Conservation (phyloP, 2,888 invertebrate genomes). For the Melinaea marsaeus region DNA sequence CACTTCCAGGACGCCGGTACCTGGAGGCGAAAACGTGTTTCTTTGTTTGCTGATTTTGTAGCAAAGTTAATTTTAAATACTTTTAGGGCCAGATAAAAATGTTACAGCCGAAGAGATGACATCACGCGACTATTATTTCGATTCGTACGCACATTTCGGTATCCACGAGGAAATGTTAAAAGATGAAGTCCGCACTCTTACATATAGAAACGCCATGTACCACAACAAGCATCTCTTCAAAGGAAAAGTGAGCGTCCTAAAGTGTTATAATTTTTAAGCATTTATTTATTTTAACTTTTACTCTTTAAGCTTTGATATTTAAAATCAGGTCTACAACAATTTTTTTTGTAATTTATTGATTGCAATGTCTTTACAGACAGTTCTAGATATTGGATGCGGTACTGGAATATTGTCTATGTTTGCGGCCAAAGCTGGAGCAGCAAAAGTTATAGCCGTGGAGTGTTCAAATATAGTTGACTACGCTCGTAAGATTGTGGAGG, state of each 20-base stretch:
- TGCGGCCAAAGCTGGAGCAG: slow-evolving; percentile 98
- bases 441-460: slow-evolving; percentile 96
- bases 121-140: slow-evolving; percentile 99
- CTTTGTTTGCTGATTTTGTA: slow-evolving; percentile 39
- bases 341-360: slow-evolving; percentile 4
- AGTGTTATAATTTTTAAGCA: not conserved
- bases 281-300: not conserved
- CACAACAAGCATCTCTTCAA: slow-evolving; percentile 99
- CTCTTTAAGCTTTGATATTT: not conserved
- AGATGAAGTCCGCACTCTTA: slow-evolving; percentile 98
- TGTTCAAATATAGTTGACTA: slow-evolving; percentile 99
- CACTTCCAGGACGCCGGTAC: slow-evolving; percentile 40
- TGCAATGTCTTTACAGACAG: slow-evolving; percentile 69
- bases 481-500: slow-evolving; percentile 95
- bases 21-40: slow-evolving; percentile 62
- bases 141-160: slow-evolving; percentile 99
- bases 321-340: no score
- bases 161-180: slow-evolving; percentile 99
- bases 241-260: slow-evolving; percentile 79
- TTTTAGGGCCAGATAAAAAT: slow-evolving; percentile 68
- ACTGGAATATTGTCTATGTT: slow-evolving; percentile 99
- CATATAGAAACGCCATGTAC: slow-evolving; percentile 99
- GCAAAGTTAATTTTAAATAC: slow-evolving; percentile 27
- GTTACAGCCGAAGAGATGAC: slow-evolving; percentile 97
- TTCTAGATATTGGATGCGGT: slow-evolving; percentile 98